Base-by-base conservation (phyloP, 2,888 invertebrate genomes). In the Limnephilus lunatus region DNA sequence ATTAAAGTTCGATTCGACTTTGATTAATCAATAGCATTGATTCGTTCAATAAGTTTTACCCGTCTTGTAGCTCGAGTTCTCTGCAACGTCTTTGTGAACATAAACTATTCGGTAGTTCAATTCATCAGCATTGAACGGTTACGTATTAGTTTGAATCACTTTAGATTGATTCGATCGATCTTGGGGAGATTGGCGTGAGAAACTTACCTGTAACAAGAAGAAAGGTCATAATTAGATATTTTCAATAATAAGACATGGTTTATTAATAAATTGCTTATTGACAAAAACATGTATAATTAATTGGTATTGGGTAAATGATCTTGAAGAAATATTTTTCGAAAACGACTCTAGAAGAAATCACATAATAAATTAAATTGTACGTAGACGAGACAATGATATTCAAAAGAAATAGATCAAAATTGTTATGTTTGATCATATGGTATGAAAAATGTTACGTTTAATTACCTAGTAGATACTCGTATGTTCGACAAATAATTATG, bases 121-220 rank as follows among this genome's bases (percentile, higher is more conserved):
- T 68, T 68, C 68, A 68, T 68, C n/a, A 68, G 9, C 68, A 68
- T 68, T 9, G n/a, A 68, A 68, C 68, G n/a, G 7, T 68, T 68
- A 7, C 25, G 7, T 25, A n/a, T 25, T 9, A n/a, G 25, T 68
- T 68, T n/a, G 68, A n/a, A 68, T 68, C 25, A 68, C 68, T 68
- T 68, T 9, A 68, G 68, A n/a, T 68, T 68, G 68, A 68, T 68
- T 68, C 68, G 25, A 68, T 68, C 68, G 68, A 25, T 68, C 25
- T 25, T 9, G 68, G 68, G 25, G 9, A n/a, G 35, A 83, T 31
- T 35, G 83, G 32, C 15, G 83, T 35, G 35, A 39, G 25, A 32
- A 39, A 35, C 83, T 83, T 83, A 83, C 83, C 83, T 83, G 83
- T 1, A 83, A 83, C 83, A 83, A 35, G 19, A 35, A 31, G n/a